These are phyloP conservation scores for Schizothorax lantsangensis DNA, from an alignment of 2,797 vertebrate species.

Conservation along the genomic window DNA sequence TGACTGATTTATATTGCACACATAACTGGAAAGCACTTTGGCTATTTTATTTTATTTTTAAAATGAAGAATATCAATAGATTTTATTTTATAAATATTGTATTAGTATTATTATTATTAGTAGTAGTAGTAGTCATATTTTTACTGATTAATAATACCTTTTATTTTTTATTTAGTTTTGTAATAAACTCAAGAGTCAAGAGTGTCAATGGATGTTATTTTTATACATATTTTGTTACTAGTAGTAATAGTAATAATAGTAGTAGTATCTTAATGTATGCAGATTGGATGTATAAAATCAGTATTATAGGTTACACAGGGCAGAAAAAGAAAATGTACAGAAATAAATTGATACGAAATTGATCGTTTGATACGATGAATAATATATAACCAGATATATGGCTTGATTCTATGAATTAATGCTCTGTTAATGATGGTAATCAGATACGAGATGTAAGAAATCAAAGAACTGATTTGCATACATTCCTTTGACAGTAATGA, in stretches of 20 bases:
- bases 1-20: neutral
- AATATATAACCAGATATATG: neutral
- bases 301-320: neutral
- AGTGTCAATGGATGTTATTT: neutral
- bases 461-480: slow-evolving; percentile 33
- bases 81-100: neutral
- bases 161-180: neutral
- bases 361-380: neutral
- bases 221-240: neutral
- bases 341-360: neutral
- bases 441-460: slow-evolving; percentile 58
- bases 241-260: neutral
- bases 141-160: neutral
- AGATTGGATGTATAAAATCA: neutral
- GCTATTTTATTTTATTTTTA: neutral
- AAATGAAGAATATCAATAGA: no score
- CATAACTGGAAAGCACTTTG: neutral
- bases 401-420: slow-evolving; percentile 7
- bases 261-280: neutral
- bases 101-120: neutral
- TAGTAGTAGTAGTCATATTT: no score
- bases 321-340: neutral
- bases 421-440: slow-evolving; percentile 17
- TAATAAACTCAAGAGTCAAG: neutral
- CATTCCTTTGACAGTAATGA: slow-evolving; percentile 66